Conservation (phyloP, 2,113 vertebrate species). For the Prunella himalayana region DNA sequence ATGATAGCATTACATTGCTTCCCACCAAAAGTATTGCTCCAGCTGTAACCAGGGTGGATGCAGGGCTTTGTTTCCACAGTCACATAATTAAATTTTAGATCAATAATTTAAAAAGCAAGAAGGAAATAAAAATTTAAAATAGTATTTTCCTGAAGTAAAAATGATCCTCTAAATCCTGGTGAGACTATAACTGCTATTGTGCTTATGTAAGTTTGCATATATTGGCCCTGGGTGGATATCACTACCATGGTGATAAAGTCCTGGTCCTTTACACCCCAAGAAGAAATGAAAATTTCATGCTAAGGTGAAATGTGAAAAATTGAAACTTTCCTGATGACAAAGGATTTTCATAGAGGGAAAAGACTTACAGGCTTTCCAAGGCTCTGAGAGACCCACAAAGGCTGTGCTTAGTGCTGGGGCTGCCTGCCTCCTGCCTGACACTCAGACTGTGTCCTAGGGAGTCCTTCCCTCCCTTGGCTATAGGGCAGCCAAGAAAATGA, state of each 20-base stretch:
- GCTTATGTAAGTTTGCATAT: not conserved
- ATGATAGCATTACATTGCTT: not conserved
- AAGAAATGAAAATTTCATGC: not conserved
- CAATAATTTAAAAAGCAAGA: not conserved
- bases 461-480: not conserved
- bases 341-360: not conserved
- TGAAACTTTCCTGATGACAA: not conserved
- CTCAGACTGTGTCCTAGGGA: not conserved
- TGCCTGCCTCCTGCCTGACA: not conserved
- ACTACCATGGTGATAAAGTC: not conserved
- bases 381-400: not conserved
- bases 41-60: not conserved
- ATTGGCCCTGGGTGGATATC: not conserved
- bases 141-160: not conserved
- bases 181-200: not conserved
- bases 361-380: not conserved
- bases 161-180: not conserved
- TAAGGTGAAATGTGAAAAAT: not conserved
- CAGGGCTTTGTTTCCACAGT: not conserved
- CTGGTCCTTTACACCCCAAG: not conserved
- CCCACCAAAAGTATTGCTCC: not conserved
- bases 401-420: not conserved
- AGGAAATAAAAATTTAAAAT: rapidly evolving
- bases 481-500: not conserved
- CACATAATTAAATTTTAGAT: not conserved